Conservation (phyloP, 2,113 vertebrate genomes). For the Oryzias javanicus region DNA sequence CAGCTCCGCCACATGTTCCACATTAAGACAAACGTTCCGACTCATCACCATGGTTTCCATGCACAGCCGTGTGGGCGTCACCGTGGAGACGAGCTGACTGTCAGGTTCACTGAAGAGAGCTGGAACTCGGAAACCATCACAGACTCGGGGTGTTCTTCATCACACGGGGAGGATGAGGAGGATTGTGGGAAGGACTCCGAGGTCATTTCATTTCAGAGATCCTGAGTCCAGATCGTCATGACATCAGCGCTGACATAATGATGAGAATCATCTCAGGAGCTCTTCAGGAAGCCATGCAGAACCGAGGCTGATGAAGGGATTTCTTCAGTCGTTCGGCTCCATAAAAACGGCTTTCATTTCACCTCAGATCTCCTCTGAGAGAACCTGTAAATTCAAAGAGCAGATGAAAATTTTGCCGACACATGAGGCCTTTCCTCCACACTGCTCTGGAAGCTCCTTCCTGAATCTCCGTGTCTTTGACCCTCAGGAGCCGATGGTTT, state of each 20-base stretch:
- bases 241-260: conserved; percentile 51
- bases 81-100: conserved; percentile 66
- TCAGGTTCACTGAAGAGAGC: conserved; percentile 75
- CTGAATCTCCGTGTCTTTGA: too few relatives aligned
- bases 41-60: conserved; percentile 73
- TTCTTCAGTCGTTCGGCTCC: too few relatives aligned
- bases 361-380: too few relatives aligned
- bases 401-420: too few relatives aligned
- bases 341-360: too few relatives aligned
- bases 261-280: conserved; percentile 30
- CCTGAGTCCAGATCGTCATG: conserved; percentile 51
- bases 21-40: conserved; percentile 69
- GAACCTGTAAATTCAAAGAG: too few relatives aligned
- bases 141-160: conserved; percentile 54
- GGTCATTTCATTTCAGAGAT: conserved; percentile 67
- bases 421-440: too few relatives aligned
- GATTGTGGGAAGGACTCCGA: conserved; percentile 61
- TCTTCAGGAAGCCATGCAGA: too few relatives aligned
- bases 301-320: too few relatives aligned
- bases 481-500: too few relatives aligned
- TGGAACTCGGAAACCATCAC: conserved; percentile 69
- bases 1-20: conserved; percentile 75
- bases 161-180: conserved; percentile 37
- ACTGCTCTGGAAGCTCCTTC: too few relatives aligned
- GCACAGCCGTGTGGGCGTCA: conserved; percentile 67